Percentiles rank a stretch among this genome's conserved stretches.
These are phyloP conservation scores for Fabriciana adippe DNA, from an alignment of 2,888 invertebrate species.

Conservation along the genomic window DNA sequence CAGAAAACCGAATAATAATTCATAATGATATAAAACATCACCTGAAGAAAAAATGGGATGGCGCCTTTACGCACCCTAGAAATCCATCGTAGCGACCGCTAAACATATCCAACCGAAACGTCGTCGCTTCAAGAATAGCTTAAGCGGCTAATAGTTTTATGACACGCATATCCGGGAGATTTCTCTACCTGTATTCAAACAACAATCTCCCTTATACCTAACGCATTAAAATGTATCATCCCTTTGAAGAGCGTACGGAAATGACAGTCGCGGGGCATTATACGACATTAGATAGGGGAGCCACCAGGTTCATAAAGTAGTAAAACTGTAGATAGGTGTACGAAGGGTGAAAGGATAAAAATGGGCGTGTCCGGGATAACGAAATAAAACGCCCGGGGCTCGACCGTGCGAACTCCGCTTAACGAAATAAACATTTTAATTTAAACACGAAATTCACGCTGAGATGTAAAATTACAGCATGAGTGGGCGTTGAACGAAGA, in stretches of 20 bases:
- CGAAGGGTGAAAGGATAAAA: constrained; percentile 51
- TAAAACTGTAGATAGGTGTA: constrained; percentile 59
- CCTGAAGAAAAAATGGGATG: constrained; percentile 62
- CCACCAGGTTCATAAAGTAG: constrained; percentile 28
- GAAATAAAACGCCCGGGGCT: constrained; percentile 75
- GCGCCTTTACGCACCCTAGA: constrained; percentile 67
- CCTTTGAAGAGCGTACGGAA: constrained; percentile 34
- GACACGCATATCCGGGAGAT: constrained; percentile 75
- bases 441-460: constrained; percentile 80
- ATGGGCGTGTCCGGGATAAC: constrained; percentile 71
- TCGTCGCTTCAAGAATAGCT: constrained; percentile 76
- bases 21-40: constrained; percentile 66
- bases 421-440: constrained; percentile 82
- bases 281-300: constrained; percentile 71
- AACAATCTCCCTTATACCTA: constrained; percentile 54
- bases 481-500: constrained; percentile 66
- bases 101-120: constrained; percentile 64
- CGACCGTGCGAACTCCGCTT: constrained; percentile 77
- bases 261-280: constrained; percentile 73
- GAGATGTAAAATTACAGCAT: constrained; percentile 74
- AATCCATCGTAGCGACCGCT: constrained; percentile 53
- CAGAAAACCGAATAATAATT: constrained; percentile 64
- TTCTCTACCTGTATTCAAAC: constrained; percentile 42
- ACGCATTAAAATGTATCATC: constrained; percentile 51
- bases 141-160: constrained; percentile 81